These are phyloP conservation scores for Zaprionus capensis DNA, from an alignment of 1,140 invertebrate species.

Conservation along the genomic window DNA sequence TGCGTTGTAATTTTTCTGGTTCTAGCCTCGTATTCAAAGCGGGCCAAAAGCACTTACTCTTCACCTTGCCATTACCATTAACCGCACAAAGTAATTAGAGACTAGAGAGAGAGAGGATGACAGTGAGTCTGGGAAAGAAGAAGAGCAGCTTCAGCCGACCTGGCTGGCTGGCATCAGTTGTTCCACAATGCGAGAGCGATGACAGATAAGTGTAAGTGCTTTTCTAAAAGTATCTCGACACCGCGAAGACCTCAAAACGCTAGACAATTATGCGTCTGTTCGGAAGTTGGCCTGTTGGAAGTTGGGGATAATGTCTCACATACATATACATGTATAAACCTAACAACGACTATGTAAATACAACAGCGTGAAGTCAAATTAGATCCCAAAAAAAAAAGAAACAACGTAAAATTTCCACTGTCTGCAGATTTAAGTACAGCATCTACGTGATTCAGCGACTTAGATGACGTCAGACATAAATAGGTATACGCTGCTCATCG, in stretches of 20 bases:
- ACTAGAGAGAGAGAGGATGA: conserved; percentile 28
- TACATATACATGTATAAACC: conserved; percentile 4
- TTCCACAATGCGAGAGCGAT: background rate
- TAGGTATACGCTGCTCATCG: background rate
- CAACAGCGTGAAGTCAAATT: conserved; percentile 20
- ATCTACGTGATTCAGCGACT: background rate
- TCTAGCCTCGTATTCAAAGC: conserved; percentile 13
- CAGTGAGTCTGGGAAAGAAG: conserved; percentile 30
- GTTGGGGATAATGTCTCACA: background rate
- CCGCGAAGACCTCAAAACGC: background rate
- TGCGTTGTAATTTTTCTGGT: conserved; percentile 18
- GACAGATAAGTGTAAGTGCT: conserved; percentile 30
- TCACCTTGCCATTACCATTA: conserved; percentile 25
- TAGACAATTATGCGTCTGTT: conserved; percentile 27
- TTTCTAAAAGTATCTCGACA: conserved; percentile 16
- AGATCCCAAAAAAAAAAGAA: conserved; percentile 2
- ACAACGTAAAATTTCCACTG: conserved; percentile 54
- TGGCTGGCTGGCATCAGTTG: background rate
- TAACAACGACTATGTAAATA: conserved; percentile 15
- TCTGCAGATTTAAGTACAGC: conserved; percentile 2
- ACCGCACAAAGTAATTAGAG: conserved; percentile 73
- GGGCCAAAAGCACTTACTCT: conserved; percentile 38
- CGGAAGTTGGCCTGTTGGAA: conserved; percentile 6
- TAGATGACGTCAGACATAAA: background rate
- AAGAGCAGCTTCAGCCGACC: background rate